phyloP scores from a whole-genome alignment of 2,797 vertebrate species.

The Ctenochaetus hawaiiensis region DNA sequence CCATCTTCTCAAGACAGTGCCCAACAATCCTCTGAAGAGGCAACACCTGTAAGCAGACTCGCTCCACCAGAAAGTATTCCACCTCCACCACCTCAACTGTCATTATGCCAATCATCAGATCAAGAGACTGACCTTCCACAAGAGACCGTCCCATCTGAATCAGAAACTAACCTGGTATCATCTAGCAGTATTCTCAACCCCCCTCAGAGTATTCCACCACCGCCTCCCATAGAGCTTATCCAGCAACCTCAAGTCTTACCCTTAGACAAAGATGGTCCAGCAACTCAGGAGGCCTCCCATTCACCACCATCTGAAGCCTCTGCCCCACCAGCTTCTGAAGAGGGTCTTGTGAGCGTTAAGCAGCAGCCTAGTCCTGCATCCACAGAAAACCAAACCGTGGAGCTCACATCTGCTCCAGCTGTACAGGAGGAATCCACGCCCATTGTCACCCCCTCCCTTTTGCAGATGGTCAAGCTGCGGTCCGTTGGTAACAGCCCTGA shows the following conservation, averaged over 20 bases:
- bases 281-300: slow-evolving; percentile 30
- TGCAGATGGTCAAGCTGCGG: slow-evolving; percentile 91
- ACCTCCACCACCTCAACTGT: slow-evolving; percentile 44
- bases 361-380: slow-evolving; percentile 40
- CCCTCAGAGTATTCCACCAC: slow-evolving; percentile 62
- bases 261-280: slow-evolving; percentile 20
- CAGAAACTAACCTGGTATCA: slow-evolving; percentile 24
- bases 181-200: slow-evolving; percentile 52
- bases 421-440: slow-evolving; percentile 83
- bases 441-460: slow-evolving; percentile 87
- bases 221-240: slow-evolving; percentile 56
- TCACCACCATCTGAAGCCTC: slow-evolving; percentile 37
- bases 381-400: slow-evolving; percentile 70
- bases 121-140: slow-evolving; percentile 37
- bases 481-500: slow-evolving; percentile 83
- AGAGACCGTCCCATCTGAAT: slow-evolving; percentile 30
- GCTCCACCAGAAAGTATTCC: slow-evolving; percentile 64
- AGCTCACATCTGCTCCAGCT: slow-evolving; percentile 60
- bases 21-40: slow-evolving; percentile 23
- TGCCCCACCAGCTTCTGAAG: slow-evolving; percentile 32
- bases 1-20: slow-evolving; percentile 26
- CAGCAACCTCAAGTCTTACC: slow-evolving; percentile 27
- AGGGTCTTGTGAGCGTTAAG: slow-evolving; percentile 39
- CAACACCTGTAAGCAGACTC: slow-evolving; percentile 17
- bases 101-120: slow-evolving; percentile 32